Evolutionary conservation across 2,888 invertebrate genomes (phyloP).

Genomic region (Drosophila emarginata): DNA sequence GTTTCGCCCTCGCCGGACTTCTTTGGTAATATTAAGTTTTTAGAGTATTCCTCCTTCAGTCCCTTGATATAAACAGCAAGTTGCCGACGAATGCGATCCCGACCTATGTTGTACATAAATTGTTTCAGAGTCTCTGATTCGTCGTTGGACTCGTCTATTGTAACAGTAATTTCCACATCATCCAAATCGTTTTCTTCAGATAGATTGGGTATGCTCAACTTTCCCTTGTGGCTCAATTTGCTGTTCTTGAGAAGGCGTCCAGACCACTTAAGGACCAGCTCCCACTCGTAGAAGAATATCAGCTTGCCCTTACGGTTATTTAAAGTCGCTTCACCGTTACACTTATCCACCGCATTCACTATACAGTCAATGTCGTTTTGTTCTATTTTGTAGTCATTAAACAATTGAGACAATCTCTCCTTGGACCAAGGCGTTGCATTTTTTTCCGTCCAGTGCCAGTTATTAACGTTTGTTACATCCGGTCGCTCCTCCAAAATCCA

Average conservation of each 20-base stretch:
- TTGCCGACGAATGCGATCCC: constrained; percentile 87
- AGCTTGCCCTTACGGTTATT: constrained; percentile 99
- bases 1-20: constrained; percentile 84
- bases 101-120: constrained; percentile 91
- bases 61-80: constrained; percentile 90
- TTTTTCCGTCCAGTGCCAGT: constrained; percentile 99
- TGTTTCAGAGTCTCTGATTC: constrained; percentile 92
- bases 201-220: constrained; percentile 96
- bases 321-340: constrained; percentile 97
- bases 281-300: constrained; percentile 99
- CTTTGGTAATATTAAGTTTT: constrained; percentile 96
- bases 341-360: constrained; percentile 91
- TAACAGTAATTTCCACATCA: constrained; percentile 95
- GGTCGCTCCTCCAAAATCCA: constrained; percentile 99
- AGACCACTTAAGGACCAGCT: constrained; percentile 93
- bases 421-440: constrained; percentile 99
- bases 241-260: constrained; percentile 84
- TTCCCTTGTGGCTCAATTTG: constrained; percentile 85
- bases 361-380: constrained; percentile 85
- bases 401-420: constrained; percentile 91
- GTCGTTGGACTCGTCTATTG: constrained; percentile 87
- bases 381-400: constrained; percentile 88
- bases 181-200: constrained; percentile 97
- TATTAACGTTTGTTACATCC: constrained; percentile 99
- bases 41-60: constrained; percentile 95